Evolutionary conservation across 2,888 invertebrate genomes (phyloP).

Genomic region (Eustalomyia histrio): DNA sequence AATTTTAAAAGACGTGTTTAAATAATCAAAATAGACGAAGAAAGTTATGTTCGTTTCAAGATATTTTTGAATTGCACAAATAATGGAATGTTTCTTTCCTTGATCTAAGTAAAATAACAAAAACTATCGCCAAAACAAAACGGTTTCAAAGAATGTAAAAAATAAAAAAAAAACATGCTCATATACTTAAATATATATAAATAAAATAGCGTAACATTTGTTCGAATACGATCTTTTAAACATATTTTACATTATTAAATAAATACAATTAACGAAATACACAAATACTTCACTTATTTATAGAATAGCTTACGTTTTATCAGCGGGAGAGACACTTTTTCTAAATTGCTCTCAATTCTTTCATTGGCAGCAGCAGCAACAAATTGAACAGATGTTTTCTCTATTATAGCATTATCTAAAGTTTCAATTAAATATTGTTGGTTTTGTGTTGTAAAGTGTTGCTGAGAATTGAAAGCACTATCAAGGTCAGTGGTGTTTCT

Average conservation of each 20-base stretch:
- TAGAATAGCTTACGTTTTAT: constrained; percentile 45
- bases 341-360: not conserved
- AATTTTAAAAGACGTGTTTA: too few species aligned
- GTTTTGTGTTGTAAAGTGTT: constrained; percentile 17
- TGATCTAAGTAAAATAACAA: too few species aligned
- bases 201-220: too few species aligned
- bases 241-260: constrained; percentile 17
- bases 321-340: constrained; percentile 19
- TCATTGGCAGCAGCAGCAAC: not conserved
- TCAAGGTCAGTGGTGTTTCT: constrained; percentile 57
- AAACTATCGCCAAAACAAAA: too few species aligned
- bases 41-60: too few species aligned
- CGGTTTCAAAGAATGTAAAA: too few species aligned
- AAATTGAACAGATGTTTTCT: constrained; percentile 22
- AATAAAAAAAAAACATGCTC: too few species aligned
- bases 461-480: constrained; percentile 23
- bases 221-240: too few species aligned
- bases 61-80: too few species aligned
- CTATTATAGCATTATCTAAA: constrained; percentile 6
- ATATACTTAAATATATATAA: too few species aligned
- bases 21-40: too few species aligned
- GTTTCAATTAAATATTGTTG: constrained; percentile 20
- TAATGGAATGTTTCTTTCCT: too few species aligned
- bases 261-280: constrained; percentile 24
- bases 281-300: not conserved